Conservation (phyloP, 2,113 vertebrate species). For the Rhinolophus ferrumequinum region DNA sequence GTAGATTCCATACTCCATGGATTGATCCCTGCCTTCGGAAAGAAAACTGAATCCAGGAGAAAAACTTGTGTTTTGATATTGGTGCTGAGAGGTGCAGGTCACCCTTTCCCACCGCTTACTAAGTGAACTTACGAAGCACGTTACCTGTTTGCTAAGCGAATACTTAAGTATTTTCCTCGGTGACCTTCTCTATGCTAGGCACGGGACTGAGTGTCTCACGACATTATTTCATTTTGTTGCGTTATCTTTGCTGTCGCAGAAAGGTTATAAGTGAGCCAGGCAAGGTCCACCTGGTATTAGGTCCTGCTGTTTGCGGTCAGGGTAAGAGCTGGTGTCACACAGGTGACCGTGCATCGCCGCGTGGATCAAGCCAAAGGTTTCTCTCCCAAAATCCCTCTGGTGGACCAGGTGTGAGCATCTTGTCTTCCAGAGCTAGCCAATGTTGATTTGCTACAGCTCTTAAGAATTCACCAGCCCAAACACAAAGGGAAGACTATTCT, state of each 20-base stretch:
- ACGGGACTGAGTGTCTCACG: background rate
- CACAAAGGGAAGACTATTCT: background rate
- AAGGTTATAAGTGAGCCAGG: background rate
- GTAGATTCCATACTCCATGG: background rate
- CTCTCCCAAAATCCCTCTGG: background rate
- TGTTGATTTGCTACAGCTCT: background rate
- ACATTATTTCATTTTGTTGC: background rate
- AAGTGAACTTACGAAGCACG: background rate
- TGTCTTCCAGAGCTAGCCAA: background rate
- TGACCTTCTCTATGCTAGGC: background rate
- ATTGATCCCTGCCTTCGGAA: background rate
- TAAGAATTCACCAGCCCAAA: background rate
- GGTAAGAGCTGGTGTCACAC: background rate
- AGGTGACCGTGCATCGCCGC: background rate
- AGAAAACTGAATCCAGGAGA: background rate
- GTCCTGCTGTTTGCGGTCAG: background rate
- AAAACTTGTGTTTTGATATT: background rate
- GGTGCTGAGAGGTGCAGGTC: background rate
- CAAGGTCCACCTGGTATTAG: background rate
- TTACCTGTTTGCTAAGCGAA: background rate
- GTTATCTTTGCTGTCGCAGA: background rate
- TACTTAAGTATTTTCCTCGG: background rate
- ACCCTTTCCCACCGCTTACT: background rate
- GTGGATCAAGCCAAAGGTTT: background rate
- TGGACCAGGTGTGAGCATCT: background rate